Percentiles rank a stretch among this genome's conserved stretches.
phyloP scores from a whole-genome alignment of 1,140 invertebrate species.

The Caenorhabditis briggsae region DNA sequence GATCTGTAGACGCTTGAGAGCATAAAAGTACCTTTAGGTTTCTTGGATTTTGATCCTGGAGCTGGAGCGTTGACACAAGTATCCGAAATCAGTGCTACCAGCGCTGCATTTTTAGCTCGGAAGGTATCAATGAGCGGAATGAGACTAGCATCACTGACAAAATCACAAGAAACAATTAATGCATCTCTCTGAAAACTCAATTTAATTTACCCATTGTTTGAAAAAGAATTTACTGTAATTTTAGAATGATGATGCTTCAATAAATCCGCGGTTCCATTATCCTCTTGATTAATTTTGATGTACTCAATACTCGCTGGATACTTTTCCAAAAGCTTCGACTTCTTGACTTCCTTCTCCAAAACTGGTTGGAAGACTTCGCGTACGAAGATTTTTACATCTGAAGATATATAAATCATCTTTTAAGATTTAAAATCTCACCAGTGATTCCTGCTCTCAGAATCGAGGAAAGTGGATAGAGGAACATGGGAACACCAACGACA shows the following conservation, averaged over 20 bases:
- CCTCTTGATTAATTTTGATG: slow-evolving; percentile 30
- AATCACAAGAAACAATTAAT: slow-evolving; percentile 56
- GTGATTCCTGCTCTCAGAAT: slow-evolving; percentile 53
- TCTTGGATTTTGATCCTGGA: slow-evolving; percentile 59
- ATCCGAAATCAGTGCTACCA: slow-evolving; percentile 24
- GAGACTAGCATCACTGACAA: slow-evolving; percentile 54
- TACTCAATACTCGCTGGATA: slow-evolving; percentile 11
- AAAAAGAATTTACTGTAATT: slow-evolving; percentile 30
- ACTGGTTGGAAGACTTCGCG: slow-evolving; percentile 5
- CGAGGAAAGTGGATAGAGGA: slow-evolving; percentile 57
- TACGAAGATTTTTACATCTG: slow-evolving; percentile 56
- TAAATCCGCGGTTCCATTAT: slow-evolving; percentile 55
- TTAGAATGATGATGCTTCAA: slow-evolving; percentile 21
- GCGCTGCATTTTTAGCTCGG: slow-evolving; percentile 39
- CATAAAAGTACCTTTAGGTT: slow-evolving; percentile 48
- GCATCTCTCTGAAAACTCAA: slow-evolving; percentile 58
- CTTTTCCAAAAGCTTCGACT: slow-evolving; percentile 5
- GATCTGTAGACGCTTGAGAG: background rate
- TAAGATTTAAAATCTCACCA: slow-evolving; percentile 34
- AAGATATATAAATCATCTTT: slow-evolving; percentile 15
- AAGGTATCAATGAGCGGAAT: slow-evolving; percentile 44
- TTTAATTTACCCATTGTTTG: background rate
- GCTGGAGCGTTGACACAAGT: slow-evolving; percentile 27
- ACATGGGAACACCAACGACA: slow-evolving; percentile 57
- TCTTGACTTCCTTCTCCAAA: slow-evolving; percentile 38